A percentile compares a stretch with the other conserved stretches of the same genome.
Conservation (phyloP, 64 coral and sea anemone genomes). For the Porites lutea region DNA sequence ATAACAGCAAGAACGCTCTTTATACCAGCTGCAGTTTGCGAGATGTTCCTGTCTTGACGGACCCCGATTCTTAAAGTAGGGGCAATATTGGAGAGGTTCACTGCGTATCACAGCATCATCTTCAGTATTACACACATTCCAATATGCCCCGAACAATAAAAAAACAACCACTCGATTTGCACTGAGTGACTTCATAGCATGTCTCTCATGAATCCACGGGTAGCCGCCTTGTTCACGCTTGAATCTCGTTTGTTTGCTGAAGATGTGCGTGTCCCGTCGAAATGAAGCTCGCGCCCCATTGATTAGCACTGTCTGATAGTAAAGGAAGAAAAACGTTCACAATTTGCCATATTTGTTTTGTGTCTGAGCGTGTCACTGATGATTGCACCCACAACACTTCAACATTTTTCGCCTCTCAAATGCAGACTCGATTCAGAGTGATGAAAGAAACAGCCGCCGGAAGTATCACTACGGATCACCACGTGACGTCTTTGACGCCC, state of each 20-base stretch:
- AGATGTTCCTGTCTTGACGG: conserved; percentile 81
- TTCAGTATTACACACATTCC: not conserved
- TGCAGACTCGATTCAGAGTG: no score
- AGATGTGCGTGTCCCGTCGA: not conserved
- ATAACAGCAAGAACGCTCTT: conserved; percentile 92
- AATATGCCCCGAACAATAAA: conserved; percentile 9
- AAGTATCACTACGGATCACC: no score
- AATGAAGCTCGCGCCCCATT: not conserved
- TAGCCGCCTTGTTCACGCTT: not conserved
- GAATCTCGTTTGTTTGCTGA: conserved; percentile 7
- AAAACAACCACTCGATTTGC: not conserved
- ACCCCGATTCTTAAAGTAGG: conserved; percentile 95
- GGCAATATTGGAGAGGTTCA: conserved; percentile 80
- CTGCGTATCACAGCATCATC: not conserved
- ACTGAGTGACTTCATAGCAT: not conserved
- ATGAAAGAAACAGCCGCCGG: no score
- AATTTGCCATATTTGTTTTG: not conserved
- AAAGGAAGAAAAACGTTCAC: not conserved
- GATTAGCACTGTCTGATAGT: not conserved
- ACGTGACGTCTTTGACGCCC: no score
- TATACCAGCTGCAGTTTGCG: conserved; percentile 95
- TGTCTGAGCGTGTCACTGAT: no score
- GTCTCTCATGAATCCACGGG: not conserved
- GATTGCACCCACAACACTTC: no score
- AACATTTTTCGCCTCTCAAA: no score